Conservation (phyloP, 2,888 invertebrate genomes). For the Lasioglossum pauxillum region DNA sequence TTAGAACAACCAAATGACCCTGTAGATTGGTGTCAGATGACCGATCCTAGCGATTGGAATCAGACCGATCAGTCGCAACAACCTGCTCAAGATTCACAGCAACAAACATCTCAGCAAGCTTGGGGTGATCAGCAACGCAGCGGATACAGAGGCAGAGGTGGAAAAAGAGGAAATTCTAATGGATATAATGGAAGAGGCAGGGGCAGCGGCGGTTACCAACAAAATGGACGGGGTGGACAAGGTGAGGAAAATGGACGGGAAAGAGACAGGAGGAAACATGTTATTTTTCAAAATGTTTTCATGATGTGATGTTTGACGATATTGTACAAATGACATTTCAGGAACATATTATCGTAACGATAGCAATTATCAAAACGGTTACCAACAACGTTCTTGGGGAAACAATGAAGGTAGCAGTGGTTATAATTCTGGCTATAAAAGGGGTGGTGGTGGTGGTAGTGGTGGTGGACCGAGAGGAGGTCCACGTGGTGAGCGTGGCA, state of each 20-base stretch:
- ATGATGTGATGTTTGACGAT: neutral
- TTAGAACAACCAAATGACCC: constrained; percentile 74
- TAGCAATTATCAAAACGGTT: constrained; percentile 84
- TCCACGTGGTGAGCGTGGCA: constrained; percentile 76
- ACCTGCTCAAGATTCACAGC: constrained; percentile 78
- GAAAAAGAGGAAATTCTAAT: constrained; percentile 85
- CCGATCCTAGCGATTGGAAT: constrained; percentile 81
- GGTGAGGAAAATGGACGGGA: constrained; percentile 69
- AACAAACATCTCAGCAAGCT: constrained; percentile 76
- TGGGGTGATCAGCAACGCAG: constrained; percentile 81
- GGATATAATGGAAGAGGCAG: constrained; percentile 86
- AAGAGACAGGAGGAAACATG: neutral
- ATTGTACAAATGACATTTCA: constrained; percentile 41
- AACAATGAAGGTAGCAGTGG: constrained; percentile 75
- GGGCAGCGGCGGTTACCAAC: constrained; percentile 82
- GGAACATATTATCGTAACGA: constrained; percentile 82
- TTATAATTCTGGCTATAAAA: constrained; percentile 80
- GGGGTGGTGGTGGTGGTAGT: constrained; percentile 73
- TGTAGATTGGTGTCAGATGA: constrained; percentile 80
- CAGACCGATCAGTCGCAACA: constrained; percentile 83
- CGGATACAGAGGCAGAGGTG: constrained; percentile 84
- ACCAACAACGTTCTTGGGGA: constrained; percentile 82
- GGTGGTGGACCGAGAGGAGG: constrained; percentile 76
- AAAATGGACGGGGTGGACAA: constrained; percentile 82
- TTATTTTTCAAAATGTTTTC: neutral